Conservation (phyloP, 2,113 vertebrate species). For the Drymodes brunneopygia region DNA sequence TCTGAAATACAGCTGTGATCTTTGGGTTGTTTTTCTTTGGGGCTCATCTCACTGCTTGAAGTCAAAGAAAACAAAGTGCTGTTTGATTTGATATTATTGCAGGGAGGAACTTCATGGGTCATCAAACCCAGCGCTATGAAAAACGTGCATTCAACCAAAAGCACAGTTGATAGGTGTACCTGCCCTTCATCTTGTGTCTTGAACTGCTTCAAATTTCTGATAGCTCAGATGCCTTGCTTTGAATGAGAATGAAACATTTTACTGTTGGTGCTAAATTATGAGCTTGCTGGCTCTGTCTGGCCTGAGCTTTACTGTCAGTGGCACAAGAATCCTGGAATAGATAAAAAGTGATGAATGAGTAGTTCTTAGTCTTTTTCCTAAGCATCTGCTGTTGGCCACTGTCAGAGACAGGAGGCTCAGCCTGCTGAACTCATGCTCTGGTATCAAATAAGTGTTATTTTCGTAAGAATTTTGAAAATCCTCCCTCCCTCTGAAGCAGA, state of each 20-base stretch:
- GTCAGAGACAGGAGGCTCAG: not conserved
- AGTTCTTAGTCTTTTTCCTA: not conserved
- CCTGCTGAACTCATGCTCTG: not conserved
- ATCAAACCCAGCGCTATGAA: conserved; percentile 12
- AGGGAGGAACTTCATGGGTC: conserved; percentile 24
- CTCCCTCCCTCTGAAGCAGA: not conserved
- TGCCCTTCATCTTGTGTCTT: conserved; percentile 17
- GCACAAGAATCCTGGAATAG: not conserved
- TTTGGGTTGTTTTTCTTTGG: conserved; percentile 11
- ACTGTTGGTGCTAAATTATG: not conserved
- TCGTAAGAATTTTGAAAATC: not conserved
- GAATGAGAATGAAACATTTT: conserved; percentile 14
- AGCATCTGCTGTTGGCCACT: not conserved
- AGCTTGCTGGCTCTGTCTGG: not conserved
- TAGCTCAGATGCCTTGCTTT: not conserved
- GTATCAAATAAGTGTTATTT: not conserved
- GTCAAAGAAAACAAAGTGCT: not conserved
- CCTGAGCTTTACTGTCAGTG: not conserved
- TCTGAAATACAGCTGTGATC: not conserved
- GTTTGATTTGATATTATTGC: not conserved
- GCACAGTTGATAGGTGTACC: conserved; percentile 6
- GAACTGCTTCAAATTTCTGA: not conserved
- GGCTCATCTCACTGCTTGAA: not conserved
- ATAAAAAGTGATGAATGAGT: conserved; percentile 21
- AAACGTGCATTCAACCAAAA: not conserved